Percentiles rank a stretch among this genome's conserved stretches.
phyloP scores from a whole-genome alignment of 1,140 invertebrate species.

The Apis dorsata region DNA sequence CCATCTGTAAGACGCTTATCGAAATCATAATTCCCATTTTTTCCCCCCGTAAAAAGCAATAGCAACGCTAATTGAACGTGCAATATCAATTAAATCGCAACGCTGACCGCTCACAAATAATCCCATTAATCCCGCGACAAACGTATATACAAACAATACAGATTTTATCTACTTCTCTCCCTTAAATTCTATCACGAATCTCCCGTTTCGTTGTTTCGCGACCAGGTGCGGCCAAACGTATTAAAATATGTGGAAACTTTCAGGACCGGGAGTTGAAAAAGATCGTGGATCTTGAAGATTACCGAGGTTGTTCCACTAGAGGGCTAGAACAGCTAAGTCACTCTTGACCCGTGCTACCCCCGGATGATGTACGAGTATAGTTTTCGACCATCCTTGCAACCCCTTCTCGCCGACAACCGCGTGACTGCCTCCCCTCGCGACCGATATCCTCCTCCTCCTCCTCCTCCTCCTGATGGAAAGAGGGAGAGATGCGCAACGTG shows the following conservation, averaged over 20 bases:
- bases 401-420: background rate
- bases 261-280: background rate
- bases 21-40: background rate
- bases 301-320: conserved; percentile 56
- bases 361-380: conserved; percentile 67
- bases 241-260: conserved; percentile 26
- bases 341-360: conserved; percentile 58
- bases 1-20: background rate
- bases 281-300: conserved; percentile 38
- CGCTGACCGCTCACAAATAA: background rate
- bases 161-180: too few species aligned
- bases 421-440: background rate
- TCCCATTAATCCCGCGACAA: background rate
- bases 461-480: background rate
- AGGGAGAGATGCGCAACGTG: background rate
- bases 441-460: background rate
- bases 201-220: background rate
- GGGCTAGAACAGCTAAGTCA: conserved; percentile 62
- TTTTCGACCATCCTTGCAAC: conserved; percentile 55
- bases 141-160: background rate
- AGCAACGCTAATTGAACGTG: background rate
- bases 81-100: background rate
- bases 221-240: background rate
- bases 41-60: too few species aligned
- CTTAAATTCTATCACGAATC: background rate